These are phyloP conservation scores for Conger conger DNA, from an alignment of 2,113 vertebrate species.

Conservation along the genomic window DNA sequence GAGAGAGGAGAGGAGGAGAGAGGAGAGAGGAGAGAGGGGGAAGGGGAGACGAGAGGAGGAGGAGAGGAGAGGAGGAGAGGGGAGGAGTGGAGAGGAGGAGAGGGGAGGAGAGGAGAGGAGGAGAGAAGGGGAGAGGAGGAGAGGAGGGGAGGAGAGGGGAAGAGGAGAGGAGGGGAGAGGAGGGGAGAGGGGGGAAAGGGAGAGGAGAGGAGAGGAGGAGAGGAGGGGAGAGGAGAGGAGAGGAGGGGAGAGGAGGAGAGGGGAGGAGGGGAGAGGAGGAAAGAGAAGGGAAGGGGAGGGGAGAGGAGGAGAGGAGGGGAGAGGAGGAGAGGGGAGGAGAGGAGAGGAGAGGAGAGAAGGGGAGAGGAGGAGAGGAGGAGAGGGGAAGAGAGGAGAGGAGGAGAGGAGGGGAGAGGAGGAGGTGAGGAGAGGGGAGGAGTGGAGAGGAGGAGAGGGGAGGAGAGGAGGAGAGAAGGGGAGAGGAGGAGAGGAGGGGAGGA, in stretches of 20 bases:
- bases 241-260: slow-evolving; percentile 67
- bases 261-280: slow-evolving; percentile 71
- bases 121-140: too few species aligned
- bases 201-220: slow-evolving; percentile 79
- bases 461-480: slow-evolving; percentile 73
- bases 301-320: slow-evolving; percentile 73
- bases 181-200: slow-evolving; percentile 47
- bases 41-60: slow-evolving; percentile 73
- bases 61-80: slow-evolving; percentile 75
- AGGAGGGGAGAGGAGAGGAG: slow-evolving; percentile 74
- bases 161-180: too few species aligned
- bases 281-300: too few species aligned
- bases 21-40: slow-evolving; percentile 56
- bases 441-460: slow-evolving; percentile 90
- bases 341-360: too few species aligned
- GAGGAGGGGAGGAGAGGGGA: slow-evolving; percentile 34
- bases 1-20: too few species aligned
- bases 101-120: slow-evolving; percentile 73
- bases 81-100: slow-evolving; percentile 69
- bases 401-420: slow-evolving; percentile 74
- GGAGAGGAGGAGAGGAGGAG: neutral
- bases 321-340: too few species aligned
- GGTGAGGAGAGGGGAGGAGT: too few species aligned
- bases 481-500: too few species aligned
- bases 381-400: too few species aligned